Evolutionary conservation across 2,888 invertebrate genomes (phyloP), one percentile per base, ranked within the genome.

Genomic region (Polydrusus pterygomalis): DNA sequence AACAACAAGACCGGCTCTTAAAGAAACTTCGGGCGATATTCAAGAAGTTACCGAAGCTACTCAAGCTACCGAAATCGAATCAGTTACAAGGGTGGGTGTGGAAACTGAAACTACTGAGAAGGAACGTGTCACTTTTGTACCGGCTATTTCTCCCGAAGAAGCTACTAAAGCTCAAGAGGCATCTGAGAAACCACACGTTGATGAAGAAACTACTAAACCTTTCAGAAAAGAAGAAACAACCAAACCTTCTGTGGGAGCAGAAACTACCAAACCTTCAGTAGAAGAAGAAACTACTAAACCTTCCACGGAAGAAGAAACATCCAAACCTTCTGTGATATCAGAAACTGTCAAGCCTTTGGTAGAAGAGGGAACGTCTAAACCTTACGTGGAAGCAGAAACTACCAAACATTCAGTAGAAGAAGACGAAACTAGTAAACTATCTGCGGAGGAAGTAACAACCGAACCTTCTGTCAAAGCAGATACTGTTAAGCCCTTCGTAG

Each of bases 21-120:
- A 58, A 15, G 68, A 65, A 25, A 49, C 62, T 64, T 54, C 68
- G 17, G 63, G 11, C 47, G 17, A n/a, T 7, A 18, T 45, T 13
- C 54, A 70, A 49, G 49, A 47, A 18, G 8, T 58, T 30, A 65
- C 73, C 34, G 74, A 74, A 45, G 34, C 18, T n/a, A 5, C 17
- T 5, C 25, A 25, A 25, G 25, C 5, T 47, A 65, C 67, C 18
- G 68, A 62, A 60, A 30, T 72, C 60, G 78, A 77, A 72, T 77
- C 74, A 30, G 78, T 74, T 64, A 58, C 78, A 56, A 70, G 63
- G 60, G 74, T 80, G 25, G 62, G 69, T 49, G 64, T 45, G 9
- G 74, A 73, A 40, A 54, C 45, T 56, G 74, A 79, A 58, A 74
- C 73, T 25, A 69, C 73, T 11, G 38, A 65, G 30, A 68, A 72